These are phyloP conservation scores for Danio choprae DNA, from an alignment of 2,797 vertebrate genomes.

Conservation along the genomic window DNA sequence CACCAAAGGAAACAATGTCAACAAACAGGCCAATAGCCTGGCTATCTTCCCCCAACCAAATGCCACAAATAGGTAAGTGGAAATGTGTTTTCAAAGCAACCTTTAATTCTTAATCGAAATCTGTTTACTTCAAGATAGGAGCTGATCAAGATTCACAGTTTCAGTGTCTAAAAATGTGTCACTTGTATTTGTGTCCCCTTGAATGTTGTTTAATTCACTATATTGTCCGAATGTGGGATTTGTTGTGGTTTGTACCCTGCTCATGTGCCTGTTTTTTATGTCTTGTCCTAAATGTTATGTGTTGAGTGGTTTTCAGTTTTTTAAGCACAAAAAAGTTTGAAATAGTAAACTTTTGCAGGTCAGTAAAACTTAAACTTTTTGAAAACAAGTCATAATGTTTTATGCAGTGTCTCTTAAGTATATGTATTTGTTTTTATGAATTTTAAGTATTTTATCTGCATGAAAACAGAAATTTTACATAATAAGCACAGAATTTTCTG, in stretches of 20 bases:
- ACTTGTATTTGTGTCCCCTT: neutral
- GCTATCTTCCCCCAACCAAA: constrained; percentile 43
- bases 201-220: neutral
- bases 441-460: neutral
- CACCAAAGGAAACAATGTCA: constrained; percentile 27
- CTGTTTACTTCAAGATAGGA: neutral
- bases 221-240: constrained; percentile 19
- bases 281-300: neutral
- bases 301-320: neutral
- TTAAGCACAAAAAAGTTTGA: neutral
- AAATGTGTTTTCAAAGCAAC: neutral
- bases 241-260: neutral
- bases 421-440: neutral
- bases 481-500: neutral
- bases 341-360: neutral
- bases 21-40: constrained; percentile 53
- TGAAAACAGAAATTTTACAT: neutral
- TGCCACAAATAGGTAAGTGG: constrained; percentile 52
- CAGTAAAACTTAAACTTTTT: neutral
- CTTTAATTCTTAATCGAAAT: neutral
- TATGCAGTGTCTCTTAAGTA: neutral
- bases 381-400: neutral
- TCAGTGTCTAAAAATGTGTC: neutral
- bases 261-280: constrained; percentile 11
- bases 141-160: neutral